Evolutionary conservation across 2,113 vertebrate genomes (phyloP), one percentile per base, ranked within the genome.

Genomic region (Oreochromis tanganicae): DNA sequence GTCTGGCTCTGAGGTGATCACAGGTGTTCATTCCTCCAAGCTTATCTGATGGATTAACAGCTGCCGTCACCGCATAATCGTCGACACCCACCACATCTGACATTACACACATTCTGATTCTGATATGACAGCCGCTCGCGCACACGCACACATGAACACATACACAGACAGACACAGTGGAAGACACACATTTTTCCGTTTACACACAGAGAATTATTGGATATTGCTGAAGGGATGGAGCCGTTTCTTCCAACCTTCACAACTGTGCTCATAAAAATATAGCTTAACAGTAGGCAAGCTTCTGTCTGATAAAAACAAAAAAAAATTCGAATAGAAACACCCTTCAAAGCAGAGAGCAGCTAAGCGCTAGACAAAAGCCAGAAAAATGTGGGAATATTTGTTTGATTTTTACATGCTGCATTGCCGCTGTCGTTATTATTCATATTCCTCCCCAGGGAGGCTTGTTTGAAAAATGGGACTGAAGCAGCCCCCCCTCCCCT

Each of bases 21-120:
- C 95, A 96, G 94, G 94, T 95, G 95, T 92, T 94, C 91, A 90
- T 92, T 93, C 91, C 89, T 92, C 55, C 57, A 24, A 32, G 92
- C 89, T 80, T 84, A 89, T 94, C 91, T 88, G 85, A 93, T 87
- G 89, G 90, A 94, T 93, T 90, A 93, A 80, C 92, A 95, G 93
- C 94, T 93, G 95, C 88, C 54, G 57, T 84, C 92, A 79, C 89
- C 4, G 61, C 27, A 66, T 82, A 89, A 88, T 83, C 17, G 43
- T 14, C 7, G 36, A 75, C 89, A 50, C 81, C 83, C 83, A 75
- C 84, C 87, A 59, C 7, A 85, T 84, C 63, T 86, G 91, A 92
- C 87, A 87, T 86, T 85, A 80, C 75, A 81, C 89, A 88, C 89
- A 90, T 89, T 82, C 80, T 82, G 84, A 91, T 83, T 55, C 59